Evolutionary conservation across 1,140 invertebrate species (phyloP).

Genomic region (Pollicipes pollicipes): DNA sequence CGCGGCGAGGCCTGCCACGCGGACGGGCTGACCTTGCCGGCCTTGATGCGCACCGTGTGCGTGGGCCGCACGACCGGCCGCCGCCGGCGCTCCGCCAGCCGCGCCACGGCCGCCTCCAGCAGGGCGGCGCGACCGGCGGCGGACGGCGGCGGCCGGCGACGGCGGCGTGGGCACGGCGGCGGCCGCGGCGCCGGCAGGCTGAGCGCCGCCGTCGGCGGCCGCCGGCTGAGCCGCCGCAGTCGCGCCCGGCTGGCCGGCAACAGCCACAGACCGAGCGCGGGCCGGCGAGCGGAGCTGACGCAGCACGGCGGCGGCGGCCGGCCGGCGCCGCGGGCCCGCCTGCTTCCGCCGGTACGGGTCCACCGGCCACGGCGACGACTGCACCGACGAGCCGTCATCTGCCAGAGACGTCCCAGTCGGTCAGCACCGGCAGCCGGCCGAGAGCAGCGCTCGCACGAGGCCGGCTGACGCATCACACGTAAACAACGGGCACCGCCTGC

Average conservation of each 20-base stretch:
- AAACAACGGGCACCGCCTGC: no score
- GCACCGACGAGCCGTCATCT: background rate
- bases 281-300: background rate
- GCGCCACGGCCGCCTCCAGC: background rate
- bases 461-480: no score
- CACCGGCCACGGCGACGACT: background rate
- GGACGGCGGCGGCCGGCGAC: no score
- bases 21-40: background rate
- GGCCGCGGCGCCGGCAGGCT: no score
- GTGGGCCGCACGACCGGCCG: background rate
- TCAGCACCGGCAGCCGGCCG: no score
- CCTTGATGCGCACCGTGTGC: background rate
- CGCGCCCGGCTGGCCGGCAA: no score
- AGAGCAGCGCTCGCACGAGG: no score
- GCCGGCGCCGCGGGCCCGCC: no score
- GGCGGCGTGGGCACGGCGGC: no score
- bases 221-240: background rate
- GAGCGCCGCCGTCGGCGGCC: background rate
- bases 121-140: no score
- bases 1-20: background rate
- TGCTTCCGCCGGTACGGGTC: background rate
- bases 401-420: background rate
- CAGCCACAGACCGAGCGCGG: background rate
- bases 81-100: background rate
- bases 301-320: background rate